phyloP scores from a whole-genome alignment of 2,797 vertebrate species.

The Ambastaia sidthimunki region DNA sequence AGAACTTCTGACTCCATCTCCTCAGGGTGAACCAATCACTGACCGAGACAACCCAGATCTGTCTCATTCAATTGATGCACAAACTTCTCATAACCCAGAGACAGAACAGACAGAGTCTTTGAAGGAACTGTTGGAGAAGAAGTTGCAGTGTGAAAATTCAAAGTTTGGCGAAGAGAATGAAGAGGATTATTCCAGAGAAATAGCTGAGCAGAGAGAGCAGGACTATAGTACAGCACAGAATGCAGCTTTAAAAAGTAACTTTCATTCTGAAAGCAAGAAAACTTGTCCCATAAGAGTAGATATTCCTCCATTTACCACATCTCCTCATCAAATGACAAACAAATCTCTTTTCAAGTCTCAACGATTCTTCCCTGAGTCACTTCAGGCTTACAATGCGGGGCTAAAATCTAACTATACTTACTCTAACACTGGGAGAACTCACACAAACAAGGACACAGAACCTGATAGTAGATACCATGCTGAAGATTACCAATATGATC shows the following conservation, averaged over 20 bases:
- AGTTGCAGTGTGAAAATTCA: conserved; percentile 46
- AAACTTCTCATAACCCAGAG: conserved; percentile 28
- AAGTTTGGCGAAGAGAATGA: conserved; percentile 51
- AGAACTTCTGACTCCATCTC: conserved; percentile 32
- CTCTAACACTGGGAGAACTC: background rate
- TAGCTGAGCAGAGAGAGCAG: conserved; percentile 2
- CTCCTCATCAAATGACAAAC: conserved; percentile 71
- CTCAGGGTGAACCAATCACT: conserved; percentile 35
- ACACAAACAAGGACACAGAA: conserved; percentile 15
- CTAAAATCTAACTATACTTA: conserved; percentile 59
- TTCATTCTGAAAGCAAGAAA: conserved; percentile 75
- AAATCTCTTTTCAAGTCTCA: conserved; percentile 65
- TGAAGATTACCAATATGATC: conserved; percentile 23
- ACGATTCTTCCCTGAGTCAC: conserved; percentile 50
- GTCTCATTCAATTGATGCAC: conserved; percentile 46
- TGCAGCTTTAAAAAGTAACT: conserved; percentile 61
- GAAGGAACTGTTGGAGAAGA: conserved; percentile 51
- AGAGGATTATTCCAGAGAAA: background rate
- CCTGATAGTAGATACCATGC: conserved; percentile 2
- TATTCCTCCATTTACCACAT: conserved; percentile 74
- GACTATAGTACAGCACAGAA: background rate
- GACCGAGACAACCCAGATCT: conserved; percentile 38
- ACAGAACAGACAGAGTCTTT: conserved; percentile 42
- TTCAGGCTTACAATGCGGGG: conserved; percentile 70
- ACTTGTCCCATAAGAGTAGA: conserved; percentile 76